Conservation (phyloP, 2,113 vertebrate species). For the Varanus salvator region DNA sequence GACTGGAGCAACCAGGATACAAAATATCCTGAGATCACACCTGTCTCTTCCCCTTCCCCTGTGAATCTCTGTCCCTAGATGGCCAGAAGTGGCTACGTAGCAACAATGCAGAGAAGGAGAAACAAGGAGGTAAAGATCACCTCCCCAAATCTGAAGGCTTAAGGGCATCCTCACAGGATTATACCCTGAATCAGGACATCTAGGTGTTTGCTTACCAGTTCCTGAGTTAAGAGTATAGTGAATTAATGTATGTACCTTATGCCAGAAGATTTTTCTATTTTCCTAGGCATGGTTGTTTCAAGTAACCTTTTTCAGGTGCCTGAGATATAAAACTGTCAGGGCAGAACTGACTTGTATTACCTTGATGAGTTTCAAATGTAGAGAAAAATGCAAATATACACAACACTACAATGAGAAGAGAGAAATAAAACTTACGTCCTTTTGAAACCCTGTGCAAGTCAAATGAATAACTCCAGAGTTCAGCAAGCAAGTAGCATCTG, state of each 20-base stretch:
- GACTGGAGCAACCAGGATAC: too few relatives aligned
- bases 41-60: too few relatives aligned
- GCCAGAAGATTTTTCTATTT: background rate
- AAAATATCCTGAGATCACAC: too few relatives aligned
- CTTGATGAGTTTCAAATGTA: background rate
- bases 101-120: too few relatives aligned
- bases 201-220: background rate
- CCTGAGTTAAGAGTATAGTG: background rate
- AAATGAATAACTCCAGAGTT: conserved; percentile 89
- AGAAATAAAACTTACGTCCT: conserved; percentile 82
- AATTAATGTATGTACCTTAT: background rate
- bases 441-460: conserved; percentile 94
- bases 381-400: background rate
- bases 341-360: background rate
- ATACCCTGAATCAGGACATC: background rate
- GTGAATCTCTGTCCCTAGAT: too few relatives aligned
- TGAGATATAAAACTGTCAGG: background rate
- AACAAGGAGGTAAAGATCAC: too few relatives aligned
- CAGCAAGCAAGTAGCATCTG: conserved; percentile 92
- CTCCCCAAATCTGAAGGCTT: too few relatives aligned
- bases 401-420: background rate
- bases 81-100: too few relatives aligned
- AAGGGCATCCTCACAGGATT: too few relatives aligned
- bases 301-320: background rate
- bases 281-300: background rate